phyloP scores from a whole-genome alignment of 1,140 invertebrate species.

The Pemphigus obesinymphae region DNA sequence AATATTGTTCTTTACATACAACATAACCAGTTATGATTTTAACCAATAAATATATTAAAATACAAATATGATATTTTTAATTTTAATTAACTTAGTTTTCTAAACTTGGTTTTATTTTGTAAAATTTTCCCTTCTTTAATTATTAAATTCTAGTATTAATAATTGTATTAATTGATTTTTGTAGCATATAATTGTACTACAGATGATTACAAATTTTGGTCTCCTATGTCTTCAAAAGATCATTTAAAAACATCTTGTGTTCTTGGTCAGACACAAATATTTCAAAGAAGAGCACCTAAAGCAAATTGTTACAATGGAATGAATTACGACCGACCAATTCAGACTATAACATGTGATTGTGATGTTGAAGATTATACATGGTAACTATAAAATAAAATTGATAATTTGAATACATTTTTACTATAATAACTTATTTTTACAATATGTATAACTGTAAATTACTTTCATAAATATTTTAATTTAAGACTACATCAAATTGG shows the following conservation, averaged over 20 bases:
- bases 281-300: constrained; percentile 64
- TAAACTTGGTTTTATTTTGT: no score
- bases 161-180: constrained; percentile 24
- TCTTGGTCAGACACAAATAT: constrained; percentile 70
- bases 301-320: constrained; percentile 75
- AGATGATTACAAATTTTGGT: constrained; percentile 85
- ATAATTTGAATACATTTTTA: no score
- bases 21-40: background rate
- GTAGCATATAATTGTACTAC: constrained; percentile 58
- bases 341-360: constrained; percentile 70
- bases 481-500: no score
- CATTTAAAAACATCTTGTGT: constrained; percentile 63
- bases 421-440: no score
- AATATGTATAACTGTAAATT: no score
- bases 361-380: constrained; percentile 79
- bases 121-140: no score
- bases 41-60: background rate
- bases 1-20: no score
- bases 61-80: no score
- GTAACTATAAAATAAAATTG: constrained; percentile 48
- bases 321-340: constrained; percentile 65
- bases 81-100: no score
- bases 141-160: no score
- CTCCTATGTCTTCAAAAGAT: constrained; percentile 58
- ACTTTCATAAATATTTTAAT: background rate